phyloP scores from a whole-genome alignment of 2,113 vertebrate species.

The Nannospalax galili region DNA sequence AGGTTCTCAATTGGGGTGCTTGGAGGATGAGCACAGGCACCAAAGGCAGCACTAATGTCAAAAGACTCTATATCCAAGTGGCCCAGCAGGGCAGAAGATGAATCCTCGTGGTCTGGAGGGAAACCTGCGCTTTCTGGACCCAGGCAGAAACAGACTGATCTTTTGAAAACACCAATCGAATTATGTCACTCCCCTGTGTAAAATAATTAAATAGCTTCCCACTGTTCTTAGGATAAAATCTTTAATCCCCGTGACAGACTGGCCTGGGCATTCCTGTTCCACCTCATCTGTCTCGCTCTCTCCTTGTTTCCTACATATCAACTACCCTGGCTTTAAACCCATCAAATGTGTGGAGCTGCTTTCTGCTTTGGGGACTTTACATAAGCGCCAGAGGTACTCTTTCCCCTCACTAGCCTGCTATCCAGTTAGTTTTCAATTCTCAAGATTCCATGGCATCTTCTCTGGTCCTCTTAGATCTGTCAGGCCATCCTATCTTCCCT shows the following conservation, averaged over 20 bases:
- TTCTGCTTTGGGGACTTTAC: neutral
- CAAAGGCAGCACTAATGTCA: neutral
- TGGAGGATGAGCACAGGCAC: slow-evolving; percentile 18
- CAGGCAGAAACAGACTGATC: neutral
- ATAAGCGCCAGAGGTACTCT: neutral
- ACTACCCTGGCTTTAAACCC: neutral
- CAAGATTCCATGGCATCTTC: neutral
- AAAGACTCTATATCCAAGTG: neutral
- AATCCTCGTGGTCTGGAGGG: slow-evolving; percentile 17
- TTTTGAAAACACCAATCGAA: slow-evolving; percentile 41
- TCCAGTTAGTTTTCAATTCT: neutral
- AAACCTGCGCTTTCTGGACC: neutral
- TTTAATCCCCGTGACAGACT: neutral
- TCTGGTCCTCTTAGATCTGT: neutral
- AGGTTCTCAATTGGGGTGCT: slow-evolving; percentile 27
- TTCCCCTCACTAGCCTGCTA: neutral
- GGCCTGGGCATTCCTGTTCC: neutral
- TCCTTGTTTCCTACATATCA: neutral
- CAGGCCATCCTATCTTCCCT: neutral
- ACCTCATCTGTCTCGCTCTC: neutral
- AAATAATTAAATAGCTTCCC: slow-evolving; percentile 30
- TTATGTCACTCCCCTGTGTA: neutral
- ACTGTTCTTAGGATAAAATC: neutral
- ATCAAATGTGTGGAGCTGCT: neutral
- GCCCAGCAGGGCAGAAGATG: neutral